Evolutionary conservation across 2,113 vertebrate species (phyloP).

Genomic region (Cryptomyrus ogoouensis): DNA sequence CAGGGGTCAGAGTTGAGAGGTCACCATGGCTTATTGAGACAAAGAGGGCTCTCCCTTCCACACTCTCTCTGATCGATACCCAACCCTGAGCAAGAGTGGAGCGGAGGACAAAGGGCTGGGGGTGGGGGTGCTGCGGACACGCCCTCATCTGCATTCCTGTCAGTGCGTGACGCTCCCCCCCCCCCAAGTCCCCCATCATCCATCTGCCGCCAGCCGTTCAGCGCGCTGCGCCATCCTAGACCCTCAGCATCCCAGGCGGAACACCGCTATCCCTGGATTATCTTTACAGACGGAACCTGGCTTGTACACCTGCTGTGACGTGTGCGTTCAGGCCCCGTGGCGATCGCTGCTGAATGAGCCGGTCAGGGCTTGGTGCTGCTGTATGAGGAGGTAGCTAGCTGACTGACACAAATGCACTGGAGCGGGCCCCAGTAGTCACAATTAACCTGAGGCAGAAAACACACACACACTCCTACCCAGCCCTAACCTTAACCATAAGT

Average conservation of each 20-base stretch:
- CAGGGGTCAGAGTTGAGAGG: conserved; percentile 62
- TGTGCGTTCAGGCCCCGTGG: background rate
- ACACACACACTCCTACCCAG: background rate
- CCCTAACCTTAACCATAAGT: too few relatives aligned
- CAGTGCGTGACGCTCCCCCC: conserved; percentile 36
- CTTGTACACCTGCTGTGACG: background rate
- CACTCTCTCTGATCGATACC: conserved; percentile 51
- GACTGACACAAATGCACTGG: background rate
- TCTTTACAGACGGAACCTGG: background rate
- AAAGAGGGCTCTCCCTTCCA: conserved; percentile 60
- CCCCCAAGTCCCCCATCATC: conserved; percentile 41
- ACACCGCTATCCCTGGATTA: background rate
- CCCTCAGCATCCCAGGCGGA: background rate
- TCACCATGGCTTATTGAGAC: conserved; percentile 63
- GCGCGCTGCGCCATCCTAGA: too few relatives aligned
- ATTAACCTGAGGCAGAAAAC: background rate
- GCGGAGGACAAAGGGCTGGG: conserved; percentile 5
- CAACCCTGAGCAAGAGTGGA: conserved; percentile 31
- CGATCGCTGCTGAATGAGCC: background rate
- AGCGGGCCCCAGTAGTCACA: background rate
- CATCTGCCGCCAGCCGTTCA: conserved; percentile 53
- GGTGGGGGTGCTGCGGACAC: conserved; percentile 31
- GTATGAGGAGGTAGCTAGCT: background rate
- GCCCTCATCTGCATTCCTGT: conserved; percentile 47
- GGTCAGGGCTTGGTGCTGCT: background rate